Conservation (phyloP, 1,140 invertebrate genomes). For the Vanessa atalanta region DNA sequence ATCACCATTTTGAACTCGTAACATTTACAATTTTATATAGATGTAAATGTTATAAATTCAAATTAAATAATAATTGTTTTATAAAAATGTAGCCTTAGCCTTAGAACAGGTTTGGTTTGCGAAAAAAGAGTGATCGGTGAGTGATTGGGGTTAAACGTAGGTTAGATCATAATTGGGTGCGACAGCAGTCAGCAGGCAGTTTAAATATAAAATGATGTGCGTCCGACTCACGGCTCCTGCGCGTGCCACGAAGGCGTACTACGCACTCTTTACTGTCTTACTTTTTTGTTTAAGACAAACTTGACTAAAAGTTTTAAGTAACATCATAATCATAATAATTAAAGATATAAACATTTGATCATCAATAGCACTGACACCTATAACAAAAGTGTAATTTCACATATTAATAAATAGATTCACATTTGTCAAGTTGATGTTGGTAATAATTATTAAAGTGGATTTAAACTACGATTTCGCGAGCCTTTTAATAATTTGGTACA, state of each 20-base stretch:
- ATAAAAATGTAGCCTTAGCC: neutral
- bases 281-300: neutral
- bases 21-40: no score
- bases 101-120: slow-evolving; percentile 28
- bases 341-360: no score
- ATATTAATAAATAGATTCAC: no score
- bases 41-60: no score
- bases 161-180: slow-evolving; percentile 69
- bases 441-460: no score
- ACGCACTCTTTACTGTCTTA: slow-evolving; percentile 34
- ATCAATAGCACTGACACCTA: no score
- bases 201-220: slow-evolving; percentile 57
- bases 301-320: neutral
- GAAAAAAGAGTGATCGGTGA: slow-evolving; percentile 50
- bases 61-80: neutral
- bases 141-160: slow-evolving; percentile 72
- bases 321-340: neutral
- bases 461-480: no score
- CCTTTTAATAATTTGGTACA: no score
- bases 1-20: no score
- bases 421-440: no score
- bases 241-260: slow-evolving; percentile 52
- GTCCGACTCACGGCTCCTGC: slow-evolving; percentile 41
- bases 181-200: slow-evolving; percentile 50
- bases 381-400: no score